Evolutionary conservation across 2,888 invertebrate genomes (phyloP), one percentile per base, ranked within the genome.

Genomic region (Phortica okadai): DNA sequence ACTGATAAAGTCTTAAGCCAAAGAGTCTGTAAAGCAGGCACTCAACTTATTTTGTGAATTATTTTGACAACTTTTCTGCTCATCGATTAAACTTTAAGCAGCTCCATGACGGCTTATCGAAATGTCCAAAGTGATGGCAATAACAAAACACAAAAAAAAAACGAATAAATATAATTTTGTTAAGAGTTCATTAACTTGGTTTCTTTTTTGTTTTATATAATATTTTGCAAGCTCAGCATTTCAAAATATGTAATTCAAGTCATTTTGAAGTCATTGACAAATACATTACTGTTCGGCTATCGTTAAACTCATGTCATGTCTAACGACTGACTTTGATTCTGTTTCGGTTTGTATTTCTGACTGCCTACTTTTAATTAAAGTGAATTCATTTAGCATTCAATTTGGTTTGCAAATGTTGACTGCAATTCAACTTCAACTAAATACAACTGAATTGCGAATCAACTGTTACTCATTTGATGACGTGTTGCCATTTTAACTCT

Each of bases 51-150:
- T 70, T 50, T 86, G 87, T 84, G 88, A 86, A 88, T 87, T 86
- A 88, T 85, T 87, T 86, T 86, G 86, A 86, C 86, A 86, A 86
- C 85, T 87, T 83, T 33, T 84, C 78, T 86, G 86, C 83, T 88
- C 85, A 86, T 86, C 86, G 88, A 86, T 86, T 86, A 86, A 62
- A 50, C 21, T 21, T 56, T 56, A 16, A 86, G 87, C 87, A 84
- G 86, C 87, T 87, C 86, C 56, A 56, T 56, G 56, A 86, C 82
- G 85, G 85, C 85, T 85, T 85, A 85, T 85, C 88, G 80, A 76
- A 62, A 25, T 56, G 16, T 56, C n/a, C 56, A 56, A 56, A 56
- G 56, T 16, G 56, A 56, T 56, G 56, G 56, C 33, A 33, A 42
- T n/a, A 66, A 6, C n/a, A 45, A n/a, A 16, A 44, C 44, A 70